A percentile compares a stretch with the other conserved stretches of the same genome.
Evolutionary conservation across 2,797 vertebrate genomes (phyloP).

Genomic region (Nyctibius grandis): DNA sequence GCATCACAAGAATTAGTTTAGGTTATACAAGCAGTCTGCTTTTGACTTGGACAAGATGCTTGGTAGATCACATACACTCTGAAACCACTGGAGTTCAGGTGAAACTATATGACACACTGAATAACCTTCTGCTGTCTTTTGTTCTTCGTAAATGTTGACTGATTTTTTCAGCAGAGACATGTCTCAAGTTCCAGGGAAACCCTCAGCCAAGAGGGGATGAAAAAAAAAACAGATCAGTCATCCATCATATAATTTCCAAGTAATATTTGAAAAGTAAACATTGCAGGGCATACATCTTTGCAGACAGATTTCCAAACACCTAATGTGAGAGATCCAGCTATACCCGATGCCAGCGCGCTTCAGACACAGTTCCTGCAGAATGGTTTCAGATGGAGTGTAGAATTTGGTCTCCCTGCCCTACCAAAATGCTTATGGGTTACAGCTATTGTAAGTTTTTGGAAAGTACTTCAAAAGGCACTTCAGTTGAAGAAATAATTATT

Average conservation of each 20-base stretch:
- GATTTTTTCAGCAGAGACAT: conserved; percentile 10
- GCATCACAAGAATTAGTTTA: neutral
- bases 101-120: neutral
- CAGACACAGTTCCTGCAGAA: conserved; percentile 1
- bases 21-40: neutral
- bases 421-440: conserved; percentile 21
- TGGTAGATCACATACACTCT: neutral
- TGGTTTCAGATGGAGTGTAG: conserved; percentile 20
- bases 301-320: conserved; percentile 18
- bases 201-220: conserved; percentile 18
- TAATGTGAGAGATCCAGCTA: neutral
- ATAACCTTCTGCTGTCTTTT: conserved; percentile 14
- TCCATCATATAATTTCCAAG: conserved; percentile 14
- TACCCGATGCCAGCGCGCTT: neutral
- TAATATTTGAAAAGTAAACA: conserved; percentile 31
- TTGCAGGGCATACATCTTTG: neutral
- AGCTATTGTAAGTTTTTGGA: conserved; percentile 49
- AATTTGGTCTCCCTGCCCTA: conserved; percentile 13
- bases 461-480: conserved; percentile 61
- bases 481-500: conserved; percentile 64
- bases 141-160: neutral
- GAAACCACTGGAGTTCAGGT: conserved; percentile 15
- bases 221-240: conserved; percentile 15
- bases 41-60: neutral
- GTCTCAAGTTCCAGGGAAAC: conserved; percentile 38